Evolutionary conservation across 1,140 invertebrate genomes (phyloP), one percentile per base, ranked within the genome.

Genomic region (Drosophila sucinea): DNA sequence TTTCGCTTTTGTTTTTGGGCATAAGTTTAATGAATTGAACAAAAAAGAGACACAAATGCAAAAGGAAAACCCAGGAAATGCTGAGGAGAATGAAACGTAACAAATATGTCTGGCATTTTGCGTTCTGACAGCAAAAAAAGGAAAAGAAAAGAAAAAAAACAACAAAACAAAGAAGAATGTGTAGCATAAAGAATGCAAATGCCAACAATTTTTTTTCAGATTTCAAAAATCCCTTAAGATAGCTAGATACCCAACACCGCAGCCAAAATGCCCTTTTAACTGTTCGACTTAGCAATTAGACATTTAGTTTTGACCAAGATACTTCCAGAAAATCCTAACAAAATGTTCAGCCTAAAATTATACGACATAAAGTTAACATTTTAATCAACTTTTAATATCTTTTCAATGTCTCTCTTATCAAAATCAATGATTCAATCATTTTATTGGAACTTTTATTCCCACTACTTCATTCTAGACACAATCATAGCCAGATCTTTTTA

Each of bases 1-100:
- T 33, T 58, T 58, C 23, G 32, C 11, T 56, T 56, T 56, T 29
- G 30, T 7, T 54, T 56, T 32, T 56, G 25, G 33, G 17, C 60
- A 41, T 44, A 61, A 29, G 33, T 38, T 61, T 41, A 61, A 61
- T 61, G 38, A 61, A 61, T 61, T 44, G 60, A 61, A 61, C 38
- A 61, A 8, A 29, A 29, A 23, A 60, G 23, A 7, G 55, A 35
- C 1, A 60, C 17, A 29, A 35, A 25, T 10, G 41, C 33, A 60
- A 35, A 41, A 60, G 33, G 25, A 61, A 61, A 60, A 4, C 6
- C 44, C 44, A 51, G 44, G 23, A 51, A 51, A 33, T 60, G 35
- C 38, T 60, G 17, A 25, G 7, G 27, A 51, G 25, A 51, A 51
- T 51, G 23, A 27, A 51, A 51, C 17, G 23, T 51, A 38, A 25